phyloP scores from a whole-genome alignment of 2,113 vertebrate species.

The Hirundichthys speculiger region DNA sequence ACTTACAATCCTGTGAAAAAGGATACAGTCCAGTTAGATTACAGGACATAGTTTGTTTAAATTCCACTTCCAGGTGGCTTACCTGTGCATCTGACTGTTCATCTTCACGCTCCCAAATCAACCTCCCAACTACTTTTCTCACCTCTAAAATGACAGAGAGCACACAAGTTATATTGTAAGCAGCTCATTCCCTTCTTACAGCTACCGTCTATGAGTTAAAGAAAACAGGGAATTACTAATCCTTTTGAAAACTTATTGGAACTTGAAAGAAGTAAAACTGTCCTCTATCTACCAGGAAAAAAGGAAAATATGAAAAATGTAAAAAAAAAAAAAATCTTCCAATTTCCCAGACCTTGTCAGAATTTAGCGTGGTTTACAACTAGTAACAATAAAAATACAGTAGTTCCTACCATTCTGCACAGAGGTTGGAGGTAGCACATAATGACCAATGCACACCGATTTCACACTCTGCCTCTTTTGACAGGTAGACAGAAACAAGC shows the following conservation, averaged over 20 bases:
- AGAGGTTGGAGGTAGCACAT: slow-evolving; percentile 76
- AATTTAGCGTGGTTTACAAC: not conserved
- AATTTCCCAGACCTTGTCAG: too few species aligned
- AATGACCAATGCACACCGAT: slow-evolving; percentile 80
- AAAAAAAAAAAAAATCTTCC: not conserved
- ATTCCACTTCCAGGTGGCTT: not conserved
- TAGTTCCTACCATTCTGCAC: slow-evolving; percentile 75
- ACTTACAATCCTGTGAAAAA: slow-evolving; percentile 28
- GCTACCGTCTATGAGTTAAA: not conserved
- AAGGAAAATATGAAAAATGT: not conserved
- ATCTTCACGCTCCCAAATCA: slow-evolving; percentile 81
- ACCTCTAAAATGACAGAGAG: slow-evolving; percentile 69
- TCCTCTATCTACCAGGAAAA: not conserved
- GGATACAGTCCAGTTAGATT: not conserved
- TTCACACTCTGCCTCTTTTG: slow-evolving; percentile 67
- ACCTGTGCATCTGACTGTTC: slow-evolving; percentile 29
- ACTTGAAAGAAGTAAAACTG: not conserved
- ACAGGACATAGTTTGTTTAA: not conserved
- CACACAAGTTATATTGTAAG: not conserved
- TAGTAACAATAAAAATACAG: not conserved
- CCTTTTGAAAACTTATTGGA: not conserved
- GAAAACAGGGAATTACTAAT: not conserved
- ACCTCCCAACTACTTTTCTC: slow-evolving; percentile 68
- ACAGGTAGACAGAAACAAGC: slow-evolving; percentile 74
- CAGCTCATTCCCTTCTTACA: not conserved